Evolutionary conservation across 2,797 vertebrate species (phyloP).

Genomic region (Pempheris klunzingeri): DNA sequence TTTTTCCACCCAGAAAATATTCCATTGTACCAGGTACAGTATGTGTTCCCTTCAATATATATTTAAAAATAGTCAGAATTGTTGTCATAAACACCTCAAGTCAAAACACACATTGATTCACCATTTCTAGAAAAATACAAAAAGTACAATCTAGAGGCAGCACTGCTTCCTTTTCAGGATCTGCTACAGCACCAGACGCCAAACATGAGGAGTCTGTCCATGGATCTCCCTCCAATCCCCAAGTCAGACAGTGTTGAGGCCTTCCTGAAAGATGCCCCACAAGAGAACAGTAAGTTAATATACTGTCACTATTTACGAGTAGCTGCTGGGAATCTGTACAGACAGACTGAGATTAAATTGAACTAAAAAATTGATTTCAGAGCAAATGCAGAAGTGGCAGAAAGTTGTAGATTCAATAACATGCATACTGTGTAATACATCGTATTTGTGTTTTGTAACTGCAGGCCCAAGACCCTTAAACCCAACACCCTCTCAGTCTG

Average conservation of each 20-base stretch:
- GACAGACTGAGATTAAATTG: not conserved
- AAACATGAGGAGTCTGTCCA: constrained; percentile 77
- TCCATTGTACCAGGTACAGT: constrained; percentile 63
- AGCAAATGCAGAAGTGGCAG: not conserved
- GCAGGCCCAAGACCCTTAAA: constrained; percentile 63
- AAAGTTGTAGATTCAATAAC: not conserved
- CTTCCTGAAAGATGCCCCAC: constrained; percentile 41
- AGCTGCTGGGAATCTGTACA: not conserved
- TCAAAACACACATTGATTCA: not conserved
- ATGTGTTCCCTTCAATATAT: not conserved
- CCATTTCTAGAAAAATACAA: constrained; percentile 7
- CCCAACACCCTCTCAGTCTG: constrained; percentile 62
- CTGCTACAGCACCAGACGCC: constrained; percentile 62
- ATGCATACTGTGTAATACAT: not conserved
- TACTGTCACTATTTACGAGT: constrained; percentile 1
- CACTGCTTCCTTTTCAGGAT: constrained; percentile 45
- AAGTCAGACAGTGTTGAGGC: constrained; percentile 50
- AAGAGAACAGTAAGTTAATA: constrained; percentile 53
- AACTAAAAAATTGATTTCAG: not conserved
- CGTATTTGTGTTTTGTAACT: constrained; percentile 31
- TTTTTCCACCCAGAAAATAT: constrained; percentile 90
- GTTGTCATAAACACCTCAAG: not conserved
- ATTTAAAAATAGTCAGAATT: not conserved
- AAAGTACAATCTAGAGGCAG: not conserved
- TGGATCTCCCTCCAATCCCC: constrained; percentile 76